phyloP scores from a whole-genome alignment of 2,113 vertebrate species.

The Tenrec ecaudatus region DNA sequence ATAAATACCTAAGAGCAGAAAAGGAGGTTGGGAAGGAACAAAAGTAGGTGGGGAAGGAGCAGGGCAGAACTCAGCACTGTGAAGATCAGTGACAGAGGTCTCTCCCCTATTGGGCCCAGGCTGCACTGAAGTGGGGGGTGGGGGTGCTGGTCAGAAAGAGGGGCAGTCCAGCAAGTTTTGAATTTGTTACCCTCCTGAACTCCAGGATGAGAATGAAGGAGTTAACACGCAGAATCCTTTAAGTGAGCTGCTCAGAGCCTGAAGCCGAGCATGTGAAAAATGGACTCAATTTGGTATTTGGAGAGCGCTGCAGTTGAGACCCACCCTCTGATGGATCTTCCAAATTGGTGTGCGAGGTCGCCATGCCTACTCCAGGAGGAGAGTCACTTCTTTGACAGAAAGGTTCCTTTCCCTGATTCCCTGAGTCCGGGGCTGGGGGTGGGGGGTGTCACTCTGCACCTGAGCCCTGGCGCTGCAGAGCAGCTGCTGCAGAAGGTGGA shows the following conservation, averaged over 20 bases:
- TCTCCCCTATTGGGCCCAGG: not conserved
- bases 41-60: not conserved
- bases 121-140: not conserved
- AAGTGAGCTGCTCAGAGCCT: conserved; percentile 9
- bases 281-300: conserved; percentile 75
- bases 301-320: conserved; percentile 71
- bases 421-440: not conserved
- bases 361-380: conserved; percentile 48
- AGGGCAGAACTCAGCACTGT: not conserved
- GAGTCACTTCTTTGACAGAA: conserved; percentile 41
- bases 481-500: not conserved
- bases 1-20: not conserved
- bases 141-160: not conserved
- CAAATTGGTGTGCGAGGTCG: conserved; percentile 59
- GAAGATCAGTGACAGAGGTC: not conserved
- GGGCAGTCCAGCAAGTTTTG: not conserved
- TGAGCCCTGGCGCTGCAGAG: not conserved
- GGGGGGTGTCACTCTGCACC: not conserved
- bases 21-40: not conserved
- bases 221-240: conserved; percentile 49
- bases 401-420: conserved; percentile 35
- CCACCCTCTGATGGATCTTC: conserved; percentile 70
- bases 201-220: not conserved
- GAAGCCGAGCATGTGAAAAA: conserved; percentile 69
- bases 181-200: not conserved